Conservation (phyloP, 2,113 vertebrate species). For the Miniopterus natalensis region DNA sequence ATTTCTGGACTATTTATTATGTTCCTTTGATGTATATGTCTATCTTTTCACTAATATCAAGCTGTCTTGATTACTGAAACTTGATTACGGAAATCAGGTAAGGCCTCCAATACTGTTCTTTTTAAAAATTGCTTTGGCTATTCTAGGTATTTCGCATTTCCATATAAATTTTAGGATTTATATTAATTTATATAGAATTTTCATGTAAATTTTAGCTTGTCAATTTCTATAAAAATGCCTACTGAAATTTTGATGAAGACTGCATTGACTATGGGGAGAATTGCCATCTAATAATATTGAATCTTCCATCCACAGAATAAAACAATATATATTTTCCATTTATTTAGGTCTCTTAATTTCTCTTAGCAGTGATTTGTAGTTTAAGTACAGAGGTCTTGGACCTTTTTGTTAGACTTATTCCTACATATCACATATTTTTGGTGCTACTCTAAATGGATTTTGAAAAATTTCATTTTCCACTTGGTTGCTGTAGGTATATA, state of each 20-base stretch:
- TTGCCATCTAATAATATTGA: not conserved
- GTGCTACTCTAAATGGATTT: not conserved
- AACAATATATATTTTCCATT: not conserved
- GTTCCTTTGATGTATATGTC: not conserved
- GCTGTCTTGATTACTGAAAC: not conserved
- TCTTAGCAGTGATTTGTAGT: conserved; percentile 12
- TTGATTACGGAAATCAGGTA: not conserved
- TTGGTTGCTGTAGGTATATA: not conserved
- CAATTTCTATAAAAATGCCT: not conserved
- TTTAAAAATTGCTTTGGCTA: not conserved
- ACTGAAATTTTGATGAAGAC: not conserved
- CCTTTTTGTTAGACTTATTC: not conserved
- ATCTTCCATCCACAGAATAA: not conserved
- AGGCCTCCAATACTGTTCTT: not conserved
- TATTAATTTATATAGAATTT: conserved; percentile 4
- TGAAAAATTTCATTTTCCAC: not conserved
- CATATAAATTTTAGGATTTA: not conserved
- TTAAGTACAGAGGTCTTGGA: not conserved
- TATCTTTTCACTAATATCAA: not conserved
- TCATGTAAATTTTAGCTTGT: not conserved
- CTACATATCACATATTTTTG: not conserved
- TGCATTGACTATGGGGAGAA: not conserved
- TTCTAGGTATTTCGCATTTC: not conserved
- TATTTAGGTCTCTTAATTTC: conserved; percentile 13
- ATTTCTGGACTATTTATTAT: not conserved